These are phyloP conservation scores for Podarcis raffonei DNA, from an alignment of 2,113 vertebrate species.

Conservation along the genomic window DNA sequence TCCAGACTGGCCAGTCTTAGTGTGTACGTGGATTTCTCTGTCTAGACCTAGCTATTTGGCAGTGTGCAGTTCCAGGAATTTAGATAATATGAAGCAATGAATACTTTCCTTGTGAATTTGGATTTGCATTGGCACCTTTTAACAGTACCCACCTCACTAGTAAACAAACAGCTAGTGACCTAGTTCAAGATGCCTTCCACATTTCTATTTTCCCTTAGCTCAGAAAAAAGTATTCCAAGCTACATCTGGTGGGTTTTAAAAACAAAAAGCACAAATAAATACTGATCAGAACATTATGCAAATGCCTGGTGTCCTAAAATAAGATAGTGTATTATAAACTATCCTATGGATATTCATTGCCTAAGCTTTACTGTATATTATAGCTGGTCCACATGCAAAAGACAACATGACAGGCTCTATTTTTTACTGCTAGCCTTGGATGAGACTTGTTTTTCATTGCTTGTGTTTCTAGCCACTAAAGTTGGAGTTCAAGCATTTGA, in stretches of 20 bases:
- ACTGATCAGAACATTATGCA: slow-evolving; percentile 48
- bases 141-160: slow-evolving; percentile 21
- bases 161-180: slow-evolving; percentile 47
- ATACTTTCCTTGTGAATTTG: slow-evolving; percentile 52
- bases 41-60: slow-evolving; percentile 30
- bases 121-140: slow-evolving; percentile 61
- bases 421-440: not conserved
- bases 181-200: slow-evolving; percentile 46
- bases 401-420: not conserved
- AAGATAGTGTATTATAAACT: not conserved
- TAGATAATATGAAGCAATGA: slow-evolving; percentile 32
- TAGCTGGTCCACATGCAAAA: not conserved
- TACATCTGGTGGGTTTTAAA: slow-evolving; percentile 23
- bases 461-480: not conserved
- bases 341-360: not conserved
- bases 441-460: not conserved
- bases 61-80: slow-evolving; percentile 16
- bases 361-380: not conserved
- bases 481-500: not conserved
- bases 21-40: not conserved
- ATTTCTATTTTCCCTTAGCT: slow-evolving; percentile 47
- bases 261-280: not conserved
- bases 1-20: slow-evolving; percentile 4
- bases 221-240: slow-evolving; percentile 39
- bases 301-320: slow-evolving; percentile 32